phyloP scores from a whole-genome alignment of 1,140 invertebrate species.

The Heliconius hewitsoni region DNA sequence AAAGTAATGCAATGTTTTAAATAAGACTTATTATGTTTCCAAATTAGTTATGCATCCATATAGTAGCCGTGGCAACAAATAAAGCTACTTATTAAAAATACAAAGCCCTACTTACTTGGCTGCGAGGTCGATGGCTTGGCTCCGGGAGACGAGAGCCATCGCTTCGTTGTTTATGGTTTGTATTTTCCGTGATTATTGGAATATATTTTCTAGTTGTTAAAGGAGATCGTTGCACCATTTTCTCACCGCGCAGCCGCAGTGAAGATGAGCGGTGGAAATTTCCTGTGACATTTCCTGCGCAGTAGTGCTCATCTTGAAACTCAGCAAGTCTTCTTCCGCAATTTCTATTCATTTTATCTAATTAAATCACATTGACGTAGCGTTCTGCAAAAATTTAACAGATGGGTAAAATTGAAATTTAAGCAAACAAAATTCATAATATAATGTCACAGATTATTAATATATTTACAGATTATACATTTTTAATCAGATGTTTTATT shows the following conservation, averaged over 20 bases:
- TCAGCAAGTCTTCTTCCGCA: slow-evolving; percentile 67
- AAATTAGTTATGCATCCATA: neutral
- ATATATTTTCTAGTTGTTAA: slow-evolving; percentile 75
- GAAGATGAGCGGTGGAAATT: slow-evolving; percentile 77
- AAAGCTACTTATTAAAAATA: neutral
- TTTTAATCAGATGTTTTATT: neutral
- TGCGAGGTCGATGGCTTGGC: slow-evolving; percentile 71
- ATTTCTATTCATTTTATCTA: slow-evolving; percentile 75
- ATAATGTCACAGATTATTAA: slow-evolving; percentile 31
- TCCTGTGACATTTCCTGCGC: slow-evolving; percentile 72
- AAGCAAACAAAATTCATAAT: slow-evolving; percentile 32
- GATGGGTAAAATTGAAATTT: slow-evolving; percentile 44
- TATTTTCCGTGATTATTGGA: slow-evolving; percentile 78
- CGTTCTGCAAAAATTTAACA: slow-evolving; percentile 64
- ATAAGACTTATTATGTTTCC: neutral
- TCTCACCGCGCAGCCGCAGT: slow-evolving; percentile 80
- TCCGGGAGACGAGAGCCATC: slow-evolving; percentile 71
- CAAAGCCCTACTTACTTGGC: slow-evolving; percentile 60
- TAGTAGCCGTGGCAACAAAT: slow-evolving; percentile 33
- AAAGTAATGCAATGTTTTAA: neutral
- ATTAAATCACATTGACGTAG: slow-evolving; percentile 67
- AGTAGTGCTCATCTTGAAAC: slow-evolving; percentile 74
- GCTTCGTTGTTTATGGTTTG: slow-evolving; percentile 66
- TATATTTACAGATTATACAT: slow-evolving; percentile 1
- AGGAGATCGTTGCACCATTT: slow-evolving; percentile 79